Conservation (phyloP, 2,888 invertebrate genomes). For the Cantharis nigra region DNA sequence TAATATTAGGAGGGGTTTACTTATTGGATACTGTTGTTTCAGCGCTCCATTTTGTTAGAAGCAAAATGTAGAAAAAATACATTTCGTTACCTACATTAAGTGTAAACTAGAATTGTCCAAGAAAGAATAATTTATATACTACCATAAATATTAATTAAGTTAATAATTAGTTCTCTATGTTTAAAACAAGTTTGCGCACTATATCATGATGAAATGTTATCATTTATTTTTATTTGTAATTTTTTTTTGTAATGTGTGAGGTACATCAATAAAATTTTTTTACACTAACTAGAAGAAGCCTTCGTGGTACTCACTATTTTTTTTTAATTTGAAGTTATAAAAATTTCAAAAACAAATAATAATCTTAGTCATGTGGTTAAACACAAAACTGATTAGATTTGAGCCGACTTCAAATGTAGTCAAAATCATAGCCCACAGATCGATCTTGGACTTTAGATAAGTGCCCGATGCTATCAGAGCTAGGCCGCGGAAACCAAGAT, state of each 20-base stretch:
- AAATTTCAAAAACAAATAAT: no score
- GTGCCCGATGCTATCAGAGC: no score
- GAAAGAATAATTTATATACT: neutral
- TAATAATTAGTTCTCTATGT: neutral
- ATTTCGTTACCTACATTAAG: neutral
- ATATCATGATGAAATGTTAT: neutral
- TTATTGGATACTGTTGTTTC: slow-evolving; percentile 79
- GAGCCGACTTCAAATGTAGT: no score
- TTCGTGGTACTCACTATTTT: no score
- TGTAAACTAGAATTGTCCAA: neutral
- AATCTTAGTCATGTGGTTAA: no score
- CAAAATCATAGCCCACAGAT: no score
- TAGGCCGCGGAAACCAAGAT: no score
- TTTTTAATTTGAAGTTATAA: no score
- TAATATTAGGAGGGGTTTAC: slow-evolving; percentile 79
- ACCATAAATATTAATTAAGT: neutral
- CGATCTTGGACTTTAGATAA: no score
- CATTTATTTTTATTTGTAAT: neutral
- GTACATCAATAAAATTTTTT: neutral
- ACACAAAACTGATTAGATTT: no score
- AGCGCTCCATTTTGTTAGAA: slow-evolving; percentile 57
- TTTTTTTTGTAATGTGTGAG: neutral
- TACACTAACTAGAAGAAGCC: neutral
- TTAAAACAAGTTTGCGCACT: neutral
- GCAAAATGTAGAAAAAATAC: slow-evolving; percentile 19